Base-by-base conservation (phyloP, 2,888 invertebrate genomes). In the Copidosoma aretas region DNA sequence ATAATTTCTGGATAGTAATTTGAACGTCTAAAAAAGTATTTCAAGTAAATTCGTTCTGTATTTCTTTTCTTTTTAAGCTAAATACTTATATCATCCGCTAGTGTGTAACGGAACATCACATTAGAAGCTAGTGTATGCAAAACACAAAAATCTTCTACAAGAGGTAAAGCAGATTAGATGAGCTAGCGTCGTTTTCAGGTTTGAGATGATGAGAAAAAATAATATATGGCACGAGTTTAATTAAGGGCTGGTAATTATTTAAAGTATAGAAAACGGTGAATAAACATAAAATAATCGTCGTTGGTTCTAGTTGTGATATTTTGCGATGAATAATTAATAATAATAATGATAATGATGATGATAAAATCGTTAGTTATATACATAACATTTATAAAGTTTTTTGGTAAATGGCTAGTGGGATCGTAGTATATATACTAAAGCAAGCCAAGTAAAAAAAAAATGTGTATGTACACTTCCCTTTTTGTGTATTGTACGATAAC, bases 261-360 rank as follows among this genome's bases (percentile, higher is more conserved):
- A 62, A 66, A 71, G 39, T 72, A 70, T 72, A 70, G 68, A 64
- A 46, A 32, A 67, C 64, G 68, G 65, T 62, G 73, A 72, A 73
- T 75, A 68, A 76, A 76, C 8, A 75, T 79, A 78, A 75, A 76
- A 76, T 79, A 80, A 79, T 71, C 77, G 78, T 80, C 78, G 77
- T 79, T 81, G 80, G 80, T 81, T 81, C 81, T 82, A 82, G 82
- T 82, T 82, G 82, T 82, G 82, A 82, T 82, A 82, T 82, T 82
- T 81, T 81, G 8, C 32, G 32, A 32, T 32, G 8, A 32, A 32
- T 32, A 32, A 32, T 32, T 32, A 32, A 32, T 32, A 32, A 81
- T 74, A 79, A 76, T 79, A 76, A 76, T 77, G n/a, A 80, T 77
- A 65, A 32, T 46, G 12, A 46, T n/a, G n/a, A n/a, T n/a, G n/a